Evolutionary conservation across 2,888 invertebrate species (phyloP), one percentile per base, ranked within the genome.

Genomic region (Eupithecia subfuscata): DNA sequence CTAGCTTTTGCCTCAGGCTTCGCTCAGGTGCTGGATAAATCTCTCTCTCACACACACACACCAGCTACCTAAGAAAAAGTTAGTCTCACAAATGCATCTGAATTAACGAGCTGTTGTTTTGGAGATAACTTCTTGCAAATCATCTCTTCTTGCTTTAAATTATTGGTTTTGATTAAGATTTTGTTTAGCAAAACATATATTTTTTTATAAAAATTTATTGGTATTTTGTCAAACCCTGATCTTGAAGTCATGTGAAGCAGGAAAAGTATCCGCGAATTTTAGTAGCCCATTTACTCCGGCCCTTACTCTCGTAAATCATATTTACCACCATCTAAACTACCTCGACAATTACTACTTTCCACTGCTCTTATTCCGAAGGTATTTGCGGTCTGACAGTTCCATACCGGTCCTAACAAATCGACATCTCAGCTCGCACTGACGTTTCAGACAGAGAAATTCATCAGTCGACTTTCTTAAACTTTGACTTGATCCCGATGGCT

Each of bases 401-500:
- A 43, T 67, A 70, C 69, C 60, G 64, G 56, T 71, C 70, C 25
- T 56, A 56, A 78, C 72, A 71, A 74, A 78, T 78, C 73, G 75
- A 63, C 43, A 67, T 75, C 16, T 70, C 75, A 34, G 63, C 43
- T 69, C 4, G 67, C 60, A 74, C 71, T 74, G 78, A 78, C 78
- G 74, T 75, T 73, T 74, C 71, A 74, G 78, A 75, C 74, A 75
- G 67, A 71, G 71, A 78, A 74, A 78, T 75, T 71, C 71, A 75
- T 74, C 74, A 75, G 73, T 69, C 48, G 67, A 71, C 75, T 78
- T 75, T 78, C 74, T 48, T 77, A 75, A 78, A 72, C 78, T 78
- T 72, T 75, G 78, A 70, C 75, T 74, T 70, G 74, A 75, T 75
- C 74, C 78, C 78, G 43, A 75, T 77, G 64, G 73, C 73, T 77